Base-by-base conservation (phyloP, 2,797 vertebrate genomes). In the Lepus oiostolus region DNA sequence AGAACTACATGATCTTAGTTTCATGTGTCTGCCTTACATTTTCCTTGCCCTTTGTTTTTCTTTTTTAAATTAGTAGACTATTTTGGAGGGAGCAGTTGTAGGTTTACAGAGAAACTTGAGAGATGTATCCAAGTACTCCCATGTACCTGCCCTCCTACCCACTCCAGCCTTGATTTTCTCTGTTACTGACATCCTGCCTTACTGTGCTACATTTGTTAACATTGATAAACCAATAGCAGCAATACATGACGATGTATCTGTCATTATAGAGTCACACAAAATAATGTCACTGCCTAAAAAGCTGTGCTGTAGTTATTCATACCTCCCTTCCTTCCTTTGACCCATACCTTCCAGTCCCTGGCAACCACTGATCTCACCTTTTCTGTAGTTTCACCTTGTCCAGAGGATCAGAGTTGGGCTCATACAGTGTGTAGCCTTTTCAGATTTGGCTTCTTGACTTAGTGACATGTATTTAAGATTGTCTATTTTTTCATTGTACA, bases 51-150 rank as follows among this genome's bases (percentile, higher is more conserved):
- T 83, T 85, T 58, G 30, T 62, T 79, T 65, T 74, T 74, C 38
- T 30, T 81, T 86, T 54, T 63, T 42, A 60, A 93, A 80, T 81
- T 79, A 95, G 54, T 79, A 87, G 11, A 90, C 9, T 92, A 68
- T 71, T 87, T 86, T 21, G 6, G 7, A 30, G 10, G 58, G 12
- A 30, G 4, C 63, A 71, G 24, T 77, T 92, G 75, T 91, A 93
- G 47, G 7, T 81, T 76, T 88, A 74, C 22, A 90, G 30, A 82
- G 86, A 81, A 92, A 70, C 85, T 35, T 63, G 47, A 79, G 62
- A 72, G 1, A 79, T 38, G 79, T 86, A 26, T 91, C 28, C 38
- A 70, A 70, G 71, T 58, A 42, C 85, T 88, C 54, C 11, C 58
- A 0, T 88, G 4, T 87, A 13, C 26, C 13, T 10, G 5, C 35